Evolutionary conservation across 2,888 invertebrate genomes (phyloP), one percentile per base, ranked within the genome.

Genomic region (Alviniconcha strummeri): DNA sequence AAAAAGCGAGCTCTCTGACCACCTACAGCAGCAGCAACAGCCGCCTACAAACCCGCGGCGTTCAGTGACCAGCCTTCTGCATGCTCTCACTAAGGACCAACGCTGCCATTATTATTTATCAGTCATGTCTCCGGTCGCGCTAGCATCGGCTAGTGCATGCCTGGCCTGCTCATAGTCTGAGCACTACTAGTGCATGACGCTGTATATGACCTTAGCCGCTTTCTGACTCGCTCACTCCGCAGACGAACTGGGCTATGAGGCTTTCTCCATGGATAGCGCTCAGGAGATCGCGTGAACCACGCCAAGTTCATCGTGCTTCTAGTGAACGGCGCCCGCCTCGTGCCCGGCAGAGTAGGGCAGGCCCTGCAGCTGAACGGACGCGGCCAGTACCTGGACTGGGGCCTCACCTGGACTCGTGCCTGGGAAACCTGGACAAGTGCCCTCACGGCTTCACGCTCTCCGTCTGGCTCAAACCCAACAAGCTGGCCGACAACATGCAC

Each of bases 351-450:
- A 83, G 71, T 80, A 67, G 82, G 81, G n/a, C 87, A 88, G 19
- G 90, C 91, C n/a, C 86, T 91, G 17, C 72, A 86, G 36, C 90
- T 93, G 7, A 89, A 91, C 82, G 93, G 92, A 0, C 87, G 86
- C 54, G 84, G 87, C 60, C 93, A 93, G 87, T 93, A 92, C 85
- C 87, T 93, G 7, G 91, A 93, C 87, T 92, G 11, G 93, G 91
- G 6, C 86, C 87, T 9, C 89, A 92, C 78, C 84, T 91, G 36
- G n/a, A 87, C 89, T 88, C 90, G 7, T 93, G 93, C 83, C 85
- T 86, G 1, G 93, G 93, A 57, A 89, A 91, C 88, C 88, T 93
- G 54, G 90, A 91, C 76, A 87, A 89, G 81, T 93, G 93, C 85
- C 19, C 69, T n/a, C 83, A 86, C 81, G 92, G 92, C 11, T 74